A percentile compares a stretch with the other conserved stretches of the same genome.
Conservation (phyloP, 35 echinoderm and acorn worm genomes). For the Antedon bifida region DNA sequence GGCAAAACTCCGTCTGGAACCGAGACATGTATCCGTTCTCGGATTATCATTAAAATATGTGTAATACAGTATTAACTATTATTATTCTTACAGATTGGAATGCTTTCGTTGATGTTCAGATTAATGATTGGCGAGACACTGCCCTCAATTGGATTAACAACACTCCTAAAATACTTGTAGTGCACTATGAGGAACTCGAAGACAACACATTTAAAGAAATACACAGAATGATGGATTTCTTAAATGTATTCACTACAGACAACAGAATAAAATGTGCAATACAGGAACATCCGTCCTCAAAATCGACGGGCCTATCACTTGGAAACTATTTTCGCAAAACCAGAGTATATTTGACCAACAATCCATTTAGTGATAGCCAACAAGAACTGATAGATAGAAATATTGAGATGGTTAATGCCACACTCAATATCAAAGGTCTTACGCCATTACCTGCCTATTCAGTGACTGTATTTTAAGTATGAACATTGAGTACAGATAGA, state of each 20-base stretch:
- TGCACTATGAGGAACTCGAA: conserved; percentile 45
- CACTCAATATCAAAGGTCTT: conserved; percentile 7
- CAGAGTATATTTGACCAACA: conserved; percentile 33
- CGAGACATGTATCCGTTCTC: too few species aligned
- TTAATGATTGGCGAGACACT: conserved; percentile 20
- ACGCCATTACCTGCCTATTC: conserved; percentile 31
- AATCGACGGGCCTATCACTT: conserved; percentile 29
- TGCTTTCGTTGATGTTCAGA: conserved; percentile 11
- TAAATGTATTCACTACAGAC: conserved; percentile 10
- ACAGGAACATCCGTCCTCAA: conserved; percentile 47
- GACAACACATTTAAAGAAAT: conserved; percentile 31
- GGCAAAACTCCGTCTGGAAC: too few species aligned
- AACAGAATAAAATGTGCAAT: conserved; percentile 41
- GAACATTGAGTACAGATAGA: too few species aligned
- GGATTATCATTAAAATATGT: too few species aligned
- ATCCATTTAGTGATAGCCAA: conserved; percentile 25
- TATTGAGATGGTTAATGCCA: conserved; percentile 32
- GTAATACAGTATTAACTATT: not conserved
- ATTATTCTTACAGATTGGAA: conserved; percentile 23
- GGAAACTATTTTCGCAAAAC: conserved; percentile 34
- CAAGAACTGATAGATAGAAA: conserved; percentile 14
- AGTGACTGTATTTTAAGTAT: conserved; percentile 4
- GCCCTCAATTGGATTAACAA: conserved; percentile 26
- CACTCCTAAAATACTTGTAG: not conserved
- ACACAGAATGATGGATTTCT: conserved; percentile 28